Evolutionary conservation across 2,113 vertebrate species (phyloP).

Genomic region (Lagopus muta): DNA sequence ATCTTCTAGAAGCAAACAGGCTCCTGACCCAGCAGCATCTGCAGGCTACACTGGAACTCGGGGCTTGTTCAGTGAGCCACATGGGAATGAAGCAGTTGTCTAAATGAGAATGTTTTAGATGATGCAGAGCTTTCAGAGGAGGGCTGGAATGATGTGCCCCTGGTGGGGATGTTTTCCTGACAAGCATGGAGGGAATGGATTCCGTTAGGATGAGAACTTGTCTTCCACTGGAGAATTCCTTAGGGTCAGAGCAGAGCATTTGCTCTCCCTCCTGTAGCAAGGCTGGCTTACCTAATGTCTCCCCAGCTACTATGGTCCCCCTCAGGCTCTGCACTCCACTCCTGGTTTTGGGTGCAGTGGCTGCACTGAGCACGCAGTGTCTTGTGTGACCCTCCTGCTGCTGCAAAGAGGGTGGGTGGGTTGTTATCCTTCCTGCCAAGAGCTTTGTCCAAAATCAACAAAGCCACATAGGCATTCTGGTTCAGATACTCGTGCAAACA

Average conservation of each 20-base stretch:
- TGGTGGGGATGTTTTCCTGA: background rate
- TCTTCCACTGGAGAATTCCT: background rate
- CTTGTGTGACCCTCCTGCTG: background rate
- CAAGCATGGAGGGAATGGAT: background rate
- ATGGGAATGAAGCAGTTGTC: background rate
- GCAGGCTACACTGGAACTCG: background rate
- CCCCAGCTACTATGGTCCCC: background rate
- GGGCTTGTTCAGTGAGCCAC: background rate
- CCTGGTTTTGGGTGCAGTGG: background rate
- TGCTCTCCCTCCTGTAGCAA: background rate
- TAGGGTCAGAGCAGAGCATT: background rate
- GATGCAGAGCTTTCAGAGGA: background rate
- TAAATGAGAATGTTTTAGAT: rapidly evolving
- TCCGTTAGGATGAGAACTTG: background rate
- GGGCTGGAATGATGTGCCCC: background rate
- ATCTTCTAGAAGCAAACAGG: background rate
- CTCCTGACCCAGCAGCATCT: background rate
- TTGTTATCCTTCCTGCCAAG: conserved; percentile 43
- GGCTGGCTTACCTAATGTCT: background rate
- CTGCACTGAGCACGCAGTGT: background rate
- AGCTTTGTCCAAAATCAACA: conserved; percentile 58
- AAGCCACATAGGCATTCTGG: conserved; percentile 1
- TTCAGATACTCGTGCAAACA: conserved; percentile 49
- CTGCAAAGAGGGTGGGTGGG: conserved; percentile 33
- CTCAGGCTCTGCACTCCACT: background rate